Evolutionary conservation across 2,888 invertebrate species (phyloP), one percentile per base, ranked within the genome.

Genomic region (Augiades crinisus): DNA sequence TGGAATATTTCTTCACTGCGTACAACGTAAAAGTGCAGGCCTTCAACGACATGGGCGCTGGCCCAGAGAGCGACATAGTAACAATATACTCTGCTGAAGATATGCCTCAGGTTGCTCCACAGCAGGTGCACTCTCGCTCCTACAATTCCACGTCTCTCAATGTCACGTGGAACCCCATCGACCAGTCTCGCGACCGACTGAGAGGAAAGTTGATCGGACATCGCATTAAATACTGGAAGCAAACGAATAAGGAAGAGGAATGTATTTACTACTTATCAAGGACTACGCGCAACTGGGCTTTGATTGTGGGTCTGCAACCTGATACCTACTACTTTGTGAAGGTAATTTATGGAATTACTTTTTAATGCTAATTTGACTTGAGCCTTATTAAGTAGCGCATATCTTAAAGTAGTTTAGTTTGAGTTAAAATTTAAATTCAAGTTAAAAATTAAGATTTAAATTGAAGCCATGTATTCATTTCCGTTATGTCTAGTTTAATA

Each of bases 311-410:
- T 61, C 88, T 99, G 41, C 94, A 96, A 66, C 97, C 98, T 0
- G 95, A 98, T 75, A 97, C 96, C 0, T 96, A 97, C 73, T 99
- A 99, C 82, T 95, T 91, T 68, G 97, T 99, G 0, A 96, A 97
- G 90, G 95, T 89, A 66, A 67, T 55, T 27, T 36, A 36, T 36
- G n/a, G n/a, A n/a, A n/a, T n/a, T n/a, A n/a, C n/a, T n/a, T n/a
- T n/a, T n/a, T n/a, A n/a, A n/a, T n/a, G n/a, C n/a, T n/a, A n/a
- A n/a, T n/a, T n/a, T n/a, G n/a, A n/a, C n/a, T n/a, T n/a, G n/a
- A n/a, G n/a, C n/a, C n/a, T n/a, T n/a, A n/a, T n/a, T n/a, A n/a
- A n/a, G n/a, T n/a, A n/a, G n/a, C n/a, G n/a, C n/a, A n/a, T n/a
- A n/a, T n/a, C n/a, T n/a, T n/a, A n/a, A n/a, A n/a, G n/a, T n/a